Evolutionary conservation across 2,797 vertebrate genomes (phyloP).

Genomic region (Ara ararauna): DNA sequence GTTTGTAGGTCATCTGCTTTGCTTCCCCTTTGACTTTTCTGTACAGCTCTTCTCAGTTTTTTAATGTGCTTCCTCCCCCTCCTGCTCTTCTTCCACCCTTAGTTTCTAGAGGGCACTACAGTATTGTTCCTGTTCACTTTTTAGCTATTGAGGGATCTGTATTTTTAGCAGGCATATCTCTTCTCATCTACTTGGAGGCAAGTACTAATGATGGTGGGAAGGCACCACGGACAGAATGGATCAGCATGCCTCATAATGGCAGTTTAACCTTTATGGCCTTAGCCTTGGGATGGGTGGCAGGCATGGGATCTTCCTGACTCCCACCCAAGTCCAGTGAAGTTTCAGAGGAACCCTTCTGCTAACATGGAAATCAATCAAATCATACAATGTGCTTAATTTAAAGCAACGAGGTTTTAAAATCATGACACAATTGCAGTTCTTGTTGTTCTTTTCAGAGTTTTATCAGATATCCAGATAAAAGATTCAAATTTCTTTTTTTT

Average conservation of each 20-base stretch:
- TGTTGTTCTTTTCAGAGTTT: not conserved
- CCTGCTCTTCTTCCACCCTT: not conserved
- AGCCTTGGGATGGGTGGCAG: not conserved
- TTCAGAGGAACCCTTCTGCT: not conserved
- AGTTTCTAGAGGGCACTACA: not conserved
- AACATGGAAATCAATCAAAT: not conserved
- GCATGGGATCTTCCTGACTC: not conserved
- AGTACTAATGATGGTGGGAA: not conserved
- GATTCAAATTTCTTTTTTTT: not conserved
- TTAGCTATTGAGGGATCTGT: not conserved
- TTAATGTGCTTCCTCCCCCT: not conserved
- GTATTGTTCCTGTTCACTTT: not conserved
- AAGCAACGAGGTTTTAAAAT: not conserved
- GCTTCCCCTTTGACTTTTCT: constrained; percentile 21
- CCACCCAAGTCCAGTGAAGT: not conserved
- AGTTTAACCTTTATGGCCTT: not conserved
- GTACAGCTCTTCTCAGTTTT: not conserved
- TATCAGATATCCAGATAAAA: not conserved
- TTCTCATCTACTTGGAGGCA: constrained; percentile 3
- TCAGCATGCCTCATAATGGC: not conserved
- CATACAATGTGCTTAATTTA: not conserved
- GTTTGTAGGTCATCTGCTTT: constrained; percentile 39
- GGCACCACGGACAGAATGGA: not conserved
- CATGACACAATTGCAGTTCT: accelerated
- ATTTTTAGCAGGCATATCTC: constrained; percentile 32